These are phyloP conservation scores for Epinephelus fuscoguttatus DNA, from an alignment of 2,113 vertebrate genomes.

Conservation along the genomic window DNA sequence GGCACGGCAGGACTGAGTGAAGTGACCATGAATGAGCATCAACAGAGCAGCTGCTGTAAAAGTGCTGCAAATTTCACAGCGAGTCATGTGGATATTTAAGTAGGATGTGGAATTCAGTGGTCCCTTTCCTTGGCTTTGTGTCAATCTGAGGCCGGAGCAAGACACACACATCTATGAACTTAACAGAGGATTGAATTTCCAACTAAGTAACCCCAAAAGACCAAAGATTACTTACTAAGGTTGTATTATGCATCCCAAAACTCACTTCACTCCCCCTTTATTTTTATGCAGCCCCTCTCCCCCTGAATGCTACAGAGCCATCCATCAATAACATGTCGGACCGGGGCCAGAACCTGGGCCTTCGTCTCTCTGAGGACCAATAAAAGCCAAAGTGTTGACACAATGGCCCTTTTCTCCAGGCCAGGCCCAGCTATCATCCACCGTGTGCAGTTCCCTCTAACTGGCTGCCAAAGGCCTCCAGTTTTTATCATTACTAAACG, in stretches of 20 bases:
- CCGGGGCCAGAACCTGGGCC: constrained; percentile 67
- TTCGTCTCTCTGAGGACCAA: constrained; percentile 74
- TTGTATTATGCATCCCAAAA: constrained; percentile 65
- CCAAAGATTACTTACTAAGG: constrained; percentile 62
- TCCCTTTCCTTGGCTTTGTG: constrained; percentile 42
- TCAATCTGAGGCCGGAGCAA: constrained; percentile 34
- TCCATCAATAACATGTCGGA: constrained; percentile 77
- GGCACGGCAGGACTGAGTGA: constrained; percentile 37
- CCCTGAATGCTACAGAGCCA: constrained; percentile 65
- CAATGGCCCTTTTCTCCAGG: constrained; percentile 75
- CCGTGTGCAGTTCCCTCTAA: constrained; percentile 55
- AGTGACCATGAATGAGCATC: constrained; percentile 61
- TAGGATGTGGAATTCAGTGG: constrained; percentile 57
- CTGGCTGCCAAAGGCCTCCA: constrained; percentile 58
- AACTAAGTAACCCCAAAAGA: constrained; percentile 54
- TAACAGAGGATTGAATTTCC: constrained; percentile 66
- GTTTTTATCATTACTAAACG: constrained; percentile 76
- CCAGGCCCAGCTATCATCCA: constrained; percentile 62
- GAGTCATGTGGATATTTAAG: constrained; percentile 58
- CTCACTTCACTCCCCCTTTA: constrained; percentile 60
- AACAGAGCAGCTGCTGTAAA: constrained; percentile 51
- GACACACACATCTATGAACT: constrained; percentile 53
- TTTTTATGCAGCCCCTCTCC: constrained; percentile 60
- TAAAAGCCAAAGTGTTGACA: constrained; percentile 82
- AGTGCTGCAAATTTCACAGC: constrained; percentile 53